Conservation (phyloP, 2,113 vertebrate genomes). For the Semnornis frantzii region DNA sequence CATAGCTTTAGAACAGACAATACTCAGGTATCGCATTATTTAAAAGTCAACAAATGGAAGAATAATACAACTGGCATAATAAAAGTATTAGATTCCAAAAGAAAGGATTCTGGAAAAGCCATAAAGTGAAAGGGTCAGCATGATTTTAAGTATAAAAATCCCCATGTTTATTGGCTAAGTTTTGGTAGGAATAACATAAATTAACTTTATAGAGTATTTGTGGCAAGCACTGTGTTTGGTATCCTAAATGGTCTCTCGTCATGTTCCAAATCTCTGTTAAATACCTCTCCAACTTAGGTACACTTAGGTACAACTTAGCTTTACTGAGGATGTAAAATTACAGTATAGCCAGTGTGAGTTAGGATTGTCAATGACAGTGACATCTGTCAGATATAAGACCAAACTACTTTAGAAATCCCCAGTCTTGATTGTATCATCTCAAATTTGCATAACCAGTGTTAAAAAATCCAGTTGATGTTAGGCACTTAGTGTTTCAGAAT, state of each 20-base stretch:
- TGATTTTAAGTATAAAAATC: neutral
- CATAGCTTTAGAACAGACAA: neutral
- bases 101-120: neutral
- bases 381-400: neutral
- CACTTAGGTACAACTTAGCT: neutral
- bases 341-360: neutral
- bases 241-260: neutral
- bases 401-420: neutral
- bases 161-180: neutral
- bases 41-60: neutral
- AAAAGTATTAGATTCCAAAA: neutral
- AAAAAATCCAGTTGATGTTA: neutral
- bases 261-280: neutral
- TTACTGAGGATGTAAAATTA: neutral
- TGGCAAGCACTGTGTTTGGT: neutral
- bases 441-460: neutral
- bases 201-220: neutral
- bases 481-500: neutral
- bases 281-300: neutral
- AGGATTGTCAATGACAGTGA: neutral
- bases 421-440: neutral
- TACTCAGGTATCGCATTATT: neutral
- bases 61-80: neutral
- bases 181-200: neutral
- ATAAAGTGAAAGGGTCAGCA: neutral